Evolutionary conservation across 2,113 vertebrate genomes (phyloP).

Genomic region (Pantherophis guttatus): DNA sequence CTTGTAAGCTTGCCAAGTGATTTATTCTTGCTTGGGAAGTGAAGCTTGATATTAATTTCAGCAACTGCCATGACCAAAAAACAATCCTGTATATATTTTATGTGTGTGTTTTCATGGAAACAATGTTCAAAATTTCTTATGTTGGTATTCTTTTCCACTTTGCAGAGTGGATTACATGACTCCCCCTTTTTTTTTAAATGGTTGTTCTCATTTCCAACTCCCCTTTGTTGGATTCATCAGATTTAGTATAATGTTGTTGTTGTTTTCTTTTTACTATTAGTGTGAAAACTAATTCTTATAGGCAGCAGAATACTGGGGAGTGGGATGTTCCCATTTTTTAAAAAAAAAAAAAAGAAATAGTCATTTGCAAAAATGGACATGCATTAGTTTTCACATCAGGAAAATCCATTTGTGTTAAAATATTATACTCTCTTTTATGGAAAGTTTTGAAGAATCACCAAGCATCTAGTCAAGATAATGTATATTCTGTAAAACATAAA

Average conservation of each 20-base stretch:
- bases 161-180: background rate
- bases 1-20: background rate
- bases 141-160: background rate
- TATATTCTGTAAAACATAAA: conserved; percentile 23
- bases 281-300: background rate
- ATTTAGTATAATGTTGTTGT: background rate
- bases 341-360: background rate
- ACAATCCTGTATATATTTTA: background rate
- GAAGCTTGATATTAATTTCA: background rate
- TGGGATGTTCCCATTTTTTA: background rate
- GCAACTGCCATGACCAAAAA: background rate
- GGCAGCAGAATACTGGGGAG: background rate
- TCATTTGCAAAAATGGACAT: background rate
- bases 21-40: background rate
- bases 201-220: background rate
- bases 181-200: background rate
- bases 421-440: background rate
- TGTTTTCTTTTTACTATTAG: background rate
- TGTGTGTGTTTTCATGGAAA: background rate
- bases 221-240: background rate
- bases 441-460: background rate
- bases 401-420: background rate
- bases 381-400: background rate
- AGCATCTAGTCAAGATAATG: background rate
- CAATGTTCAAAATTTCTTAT: background rate